Evolutionary conservation across 2,113 vertebrate species (phyloP).

Genomic region (Gymnocephalus cernua): DNA sequence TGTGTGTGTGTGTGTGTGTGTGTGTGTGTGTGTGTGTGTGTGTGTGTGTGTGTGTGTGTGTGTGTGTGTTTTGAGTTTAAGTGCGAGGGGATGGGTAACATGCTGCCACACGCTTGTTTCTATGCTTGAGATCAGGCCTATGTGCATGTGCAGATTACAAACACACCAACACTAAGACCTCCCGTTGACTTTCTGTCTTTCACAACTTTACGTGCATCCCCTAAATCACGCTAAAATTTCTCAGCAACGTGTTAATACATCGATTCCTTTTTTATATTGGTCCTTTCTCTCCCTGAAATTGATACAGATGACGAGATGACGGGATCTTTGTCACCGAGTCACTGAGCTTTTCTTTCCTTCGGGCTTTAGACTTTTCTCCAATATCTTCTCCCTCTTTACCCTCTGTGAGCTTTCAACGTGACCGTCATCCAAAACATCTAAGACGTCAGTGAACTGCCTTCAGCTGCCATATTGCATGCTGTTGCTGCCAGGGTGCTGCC

Average conservation of each 20-base stretch:
- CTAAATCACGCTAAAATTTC: constrained; percentile 24
- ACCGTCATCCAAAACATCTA: constrained; percentile 72
- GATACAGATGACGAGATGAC: constrained; percentile 56
- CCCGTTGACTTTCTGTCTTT: constrained; percentile 37
- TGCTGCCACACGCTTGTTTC: constrained; percentile 76
- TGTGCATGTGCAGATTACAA: constrained; percentile 49
- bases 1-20: background rate
- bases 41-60: constrained; percentile 41
- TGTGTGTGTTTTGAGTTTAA: background rate
- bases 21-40: constrained; percentile 45
- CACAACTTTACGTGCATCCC: constrained; percentile 20
- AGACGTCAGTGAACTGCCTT: constrained; percentile 66
- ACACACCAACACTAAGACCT: constrained; percentile 25
- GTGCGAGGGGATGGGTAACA: constrained; percentile 62
- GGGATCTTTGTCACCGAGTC: constrained; percentile 52
- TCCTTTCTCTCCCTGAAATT: constrained; percentile 50
- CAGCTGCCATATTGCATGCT: constrained; percentile 69
- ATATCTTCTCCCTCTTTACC: constrained; percentile 42
- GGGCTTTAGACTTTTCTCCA: constrained; percentile 40
- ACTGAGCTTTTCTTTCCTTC: constrained; percentile 46
- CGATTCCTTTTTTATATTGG: constrained; percentile 13
- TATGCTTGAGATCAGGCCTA: constrained; percentile 58
- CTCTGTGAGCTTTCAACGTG: constrained; percentile 58
- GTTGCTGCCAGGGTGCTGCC: constrained; percentile 73
- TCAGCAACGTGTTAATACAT: constrained; percentile 37